These are phyloP conservation scores for Tetrax tetrax DNA, from an alignment of 2,113 vertebrate genomes.

Conservation along the genomic window DNA sequence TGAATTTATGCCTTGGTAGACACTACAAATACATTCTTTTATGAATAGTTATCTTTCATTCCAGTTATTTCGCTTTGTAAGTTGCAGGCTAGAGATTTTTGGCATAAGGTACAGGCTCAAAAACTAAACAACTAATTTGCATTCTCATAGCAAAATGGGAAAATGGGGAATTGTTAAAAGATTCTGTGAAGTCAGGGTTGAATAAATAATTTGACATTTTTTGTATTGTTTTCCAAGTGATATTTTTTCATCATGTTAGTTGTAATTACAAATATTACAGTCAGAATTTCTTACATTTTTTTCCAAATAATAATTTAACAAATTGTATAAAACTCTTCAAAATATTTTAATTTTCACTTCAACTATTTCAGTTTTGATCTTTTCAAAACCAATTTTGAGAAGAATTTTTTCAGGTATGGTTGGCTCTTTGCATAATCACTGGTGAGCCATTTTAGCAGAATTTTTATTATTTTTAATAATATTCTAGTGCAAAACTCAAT, in stretches of 20 bases:
- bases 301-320: not conserved
- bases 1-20: not conserved
- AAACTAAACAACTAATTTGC: not conserved
- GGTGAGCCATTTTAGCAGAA: not conserved
- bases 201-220: not conserved
- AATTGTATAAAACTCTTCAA: not conserved
- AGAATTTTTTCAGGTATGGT: not conserved
- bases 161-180: not conserved
- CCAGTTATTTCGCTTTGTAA: not conserved
- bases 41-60: not conserved
- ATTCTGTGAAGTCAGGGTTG: fast-evolving
- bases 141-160: not conserved
- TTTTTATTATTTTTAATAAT: not conserved
- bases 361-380: not conserved
- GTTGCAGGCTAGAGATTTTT: not conserved
- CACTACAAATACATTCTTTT: not conserved
- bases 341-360: not conserved
- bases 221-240: not conserved
- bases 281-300: not conserved
- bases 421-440: not conserved
- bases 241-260: not conserved
- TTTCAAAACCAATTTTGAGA: not conserved
- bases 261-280: not conserved
- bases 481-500: not conserved
- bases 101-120: not conserved